A percentile compares a stretch with the other conserved stretches of the same genome.
These are phyloP conservation scores for Nymphalis c-album DNA, from an alignment of 2,888 invertebrate genomes.

Conservation along the genomic window DNA sequence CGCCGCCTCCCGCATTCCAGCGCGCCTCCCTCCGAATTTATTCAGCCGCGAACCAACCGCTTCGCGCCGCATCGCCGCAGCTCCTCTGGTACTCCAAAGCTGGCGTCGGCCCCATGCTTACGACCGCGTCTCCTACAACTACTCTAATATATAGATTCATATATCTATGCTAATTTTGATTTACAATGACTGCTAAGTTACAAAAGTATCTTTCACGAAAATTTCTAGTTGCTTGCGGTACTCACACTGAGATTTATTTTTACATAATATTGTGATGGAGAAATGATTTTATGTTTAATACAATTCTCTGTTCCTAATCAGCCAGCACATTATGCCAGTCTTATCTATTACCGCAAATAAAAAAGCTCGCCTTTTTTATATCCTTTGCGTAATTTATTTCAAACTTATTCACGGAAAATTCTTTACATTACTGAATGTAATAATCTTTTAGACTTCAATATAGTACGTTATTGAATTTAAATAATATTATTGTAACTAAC, in stretches of 20 bases:
- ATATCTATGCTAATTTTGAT: not conserved
- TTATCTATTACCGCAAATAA: too few relatives aligned
- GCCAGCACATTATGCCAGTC: too few relatives aligned
- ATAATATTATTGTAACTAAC: not conserved
- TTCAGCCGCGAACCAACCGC: constrained; percentile 70
- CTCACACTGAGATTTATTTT: too few relatives aligned
- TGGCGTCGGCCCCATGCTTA: not conserved
- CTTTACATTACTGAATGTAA: too few relatives aligned
- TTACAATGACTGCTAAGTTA: too few relatives aligned
- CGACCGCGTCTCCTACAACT: constrained; percentile 1
- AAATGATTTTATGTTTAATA: too few relatives aligned
- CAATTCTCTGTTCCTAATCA: too few relatives aligned
- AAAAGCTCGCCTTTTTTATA: too few relatives aligned
- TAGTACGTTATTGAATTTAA: not conserved
- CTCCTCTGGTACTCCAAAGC: constrained; percentile 16
- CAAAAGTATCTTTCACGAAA: not conserved
- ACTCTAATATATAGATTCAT: not conserved
- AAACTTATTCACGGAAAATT: too few relatives aligned
- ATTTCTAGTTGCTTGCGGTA: not conserved
- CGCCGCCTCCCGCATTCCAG: constrained; percentile 72
- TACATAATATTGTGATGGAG: too few relatives aligned
- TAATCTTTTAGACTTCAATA: too few relatives aligned
- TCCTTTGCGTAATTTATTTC: too few relatives aligned
- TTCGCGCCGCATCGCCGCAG: constrained; percentile 33
- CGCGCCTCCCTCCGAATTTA: constrained; percentile 79